Percentiles rank a stretch among this genome's conserved stretches.
These are phyloP conservation scores for Brotula barbata DNA, from an alignment of 2,797 vertebrate genomes.

Conservation along the genomic window DNA sequence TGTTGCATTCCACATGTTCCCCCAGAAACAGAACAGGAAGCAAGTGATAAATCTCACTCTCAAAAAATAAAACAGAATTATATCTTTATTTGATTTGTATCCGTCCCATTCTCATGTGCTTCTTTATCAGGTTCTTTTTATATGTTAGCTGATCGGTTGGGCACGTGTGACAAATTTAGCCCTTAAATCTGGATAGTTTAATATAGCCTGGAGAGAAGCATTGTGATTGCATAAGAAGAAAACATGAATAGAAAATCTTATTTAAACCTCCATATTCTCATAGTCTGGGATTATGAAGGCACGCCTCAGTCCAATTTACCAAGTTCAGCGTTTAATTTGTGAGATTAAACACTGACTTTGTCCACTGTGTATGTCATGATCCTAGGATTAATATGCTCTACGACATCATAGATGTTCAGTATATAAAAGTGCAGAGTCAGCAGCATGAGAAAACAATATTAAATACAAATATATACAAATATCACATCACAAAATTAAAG, in stretches of 20 bases:
- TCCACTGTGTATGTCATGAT: not conserved
- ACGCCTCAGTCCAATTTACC: not conserved
- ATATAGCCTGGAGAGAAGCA: not conserved
- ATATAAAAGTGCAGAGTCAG: not conserved
- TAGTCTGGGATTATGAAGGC: slow-evolving; percentile 17
- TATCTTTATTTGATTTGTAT: slow-evolving; percentile 2
- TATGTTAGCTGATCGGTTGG: not conserved
- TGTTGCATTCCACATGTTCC: no score
- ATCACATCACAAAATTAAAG: no score
- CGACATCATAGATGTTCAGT: not conserved
- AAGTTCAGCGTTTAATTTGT: not conserved
- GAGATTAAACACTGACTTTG: not conserved
- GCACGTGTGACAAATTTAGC: slow-evolving; percentile 4
- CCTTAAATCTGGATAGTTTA: slow-evolving; percentile 19
- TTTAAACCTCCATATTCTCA: not conserved
- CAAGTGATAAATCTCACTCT: no score
- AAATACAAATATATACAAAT: no score
- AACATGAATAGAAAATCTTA: not conserved
- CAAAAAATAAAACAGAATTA: slow-evolving; percentile 7
- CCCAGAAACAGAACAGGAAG: no score
- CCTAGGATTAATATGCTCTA: no score
- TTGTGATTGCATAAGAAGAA: slow-evolving; percentile 17
- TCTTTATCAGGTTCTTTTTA: no score
- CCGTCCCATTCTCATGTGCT: not conserved
- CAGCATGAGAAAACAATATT: no score